Evolutionary conservation across 2,888 invertebrate genomes (phyloP).

Genomic region (Rotaria macrura): DNA sequence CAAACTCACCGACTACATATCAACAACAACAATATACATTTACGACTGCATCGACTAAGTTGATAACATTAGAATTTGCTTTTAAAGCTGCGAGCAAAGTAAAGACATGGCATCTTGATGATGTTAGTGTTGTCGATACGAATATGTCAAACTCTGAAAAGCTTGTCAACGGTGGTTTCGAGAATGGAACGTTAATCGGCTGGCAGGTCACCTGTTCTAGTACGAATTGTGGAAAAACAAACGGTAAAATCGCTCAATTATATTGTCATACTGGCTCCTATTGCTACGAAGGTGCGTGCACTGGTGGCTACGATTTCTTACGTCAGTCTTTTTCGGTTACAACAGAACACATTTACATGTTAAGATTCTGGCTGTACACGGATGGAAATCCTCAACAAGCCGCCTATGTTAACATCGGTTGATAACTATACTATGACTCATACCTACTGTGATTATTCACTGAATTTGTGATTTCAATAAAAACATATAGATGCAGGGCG

Average conservation of each 20-base stretch:
- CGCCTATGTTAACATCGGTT: not conserved
- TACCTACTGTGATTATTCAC: too few relatives aligned
- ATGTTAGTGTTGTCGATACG: not conserved
- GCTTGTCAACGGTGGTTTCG: not conserved
- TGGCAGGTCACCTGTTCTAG: not conserved
- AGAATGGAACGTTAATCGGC: not conserved
- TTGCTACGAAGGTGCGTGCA: not conserved
- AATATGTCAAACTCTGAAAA: not conserved
- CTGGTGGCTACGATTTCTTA: not conserved
- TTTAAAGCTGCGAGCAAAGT: not conserved
- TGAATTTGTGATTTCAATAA: too few relatives aligned
- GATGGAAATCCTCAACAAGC: not conserved
- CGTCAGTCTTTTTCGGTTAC: not conserved
- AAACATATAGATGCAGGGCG: too few relatives aligned
- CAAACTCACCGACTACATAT: not conserved
- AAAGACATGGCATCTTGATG: not conserved
- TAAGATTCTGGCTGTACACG: not conserved
- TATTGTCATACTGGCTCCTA: not conserved
- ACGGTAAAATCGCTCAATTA: not conserved
- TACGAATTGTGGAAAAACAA: not conserved
- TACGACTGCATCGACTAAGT: not conserved
- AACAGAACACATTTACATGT: not conserved
- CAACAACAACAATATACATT: not conserved
- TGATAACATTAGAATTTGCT: not conserved
- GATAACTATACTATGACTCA: not conserved